Evolutionary conservation across 2,888 invertebrate species (phyloP).

Genomic region (Megaustenia siamemsis): DNA sequence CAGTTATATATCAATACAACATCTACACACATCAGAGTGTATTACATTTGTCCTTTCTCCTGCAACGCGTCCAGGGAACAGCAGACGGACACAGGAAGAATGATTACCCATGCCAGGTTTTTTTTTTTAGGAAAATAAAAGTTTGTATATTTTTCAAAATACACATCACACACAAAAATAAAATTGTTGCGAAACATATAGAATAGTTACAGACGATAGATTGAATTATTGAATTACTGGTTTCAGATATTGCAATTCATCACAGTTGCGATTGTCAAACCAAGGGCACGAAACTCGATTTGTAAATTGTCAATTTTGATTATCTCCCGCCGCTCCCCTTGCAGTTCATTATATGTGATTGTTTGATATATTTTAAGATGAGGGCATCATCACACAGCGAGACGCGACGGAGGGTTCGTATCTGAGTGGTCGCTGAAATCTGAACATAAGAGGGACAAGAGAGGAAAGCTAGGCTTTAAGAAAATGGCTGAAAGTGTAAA

Average conservation of each 20-base stretch:
- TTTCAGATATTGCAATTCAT: background rate
- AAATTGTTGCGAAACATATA: too few relatives aligned
- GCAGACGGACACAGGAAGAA: too few relatives aligned
- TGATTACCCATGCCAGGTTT: too few relatives aligned
- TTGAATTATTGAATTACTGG: background rate
- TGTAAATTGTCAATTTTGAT: slow-evolving; percentile 33
- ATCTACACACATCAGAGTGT: too few relatives aligned
- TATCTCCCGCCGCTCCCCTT: slow-evolving; percentile 3
- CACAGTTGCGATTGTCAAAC: background rate
- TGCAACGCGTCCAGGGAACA: too few relatives aligned
- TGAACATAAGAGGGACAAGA: background rate
- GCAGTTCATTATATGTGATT: slow-evolving; percentile 30
- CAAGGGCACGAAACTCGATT: slow-evolving; percentile 23
- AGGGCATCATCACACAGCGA: background rate
- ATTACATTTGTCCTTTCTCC: too few relatives aligned
- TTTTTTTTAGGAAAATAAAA: too few relatives aligned
- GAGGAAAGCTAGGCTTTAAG: background rate
- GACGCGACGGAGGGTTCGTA: background rate
- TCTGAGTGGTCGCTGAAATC: background rate
- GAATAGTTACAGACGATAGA: too few relatives aligned
- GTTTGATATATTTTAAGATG: background rate
- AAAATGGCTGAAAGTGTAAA: background rate
- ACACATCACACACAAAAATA: too few relatives aligned
- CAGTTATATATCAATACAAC: too few relatives aligned
- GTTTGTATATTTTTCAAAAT: too few relatives aligned